These are phyloP conservation scores for Porites rus DNA, from an alignment of 92 coral and sea anemone genomes.

Conservation along the genomic window DNA sequence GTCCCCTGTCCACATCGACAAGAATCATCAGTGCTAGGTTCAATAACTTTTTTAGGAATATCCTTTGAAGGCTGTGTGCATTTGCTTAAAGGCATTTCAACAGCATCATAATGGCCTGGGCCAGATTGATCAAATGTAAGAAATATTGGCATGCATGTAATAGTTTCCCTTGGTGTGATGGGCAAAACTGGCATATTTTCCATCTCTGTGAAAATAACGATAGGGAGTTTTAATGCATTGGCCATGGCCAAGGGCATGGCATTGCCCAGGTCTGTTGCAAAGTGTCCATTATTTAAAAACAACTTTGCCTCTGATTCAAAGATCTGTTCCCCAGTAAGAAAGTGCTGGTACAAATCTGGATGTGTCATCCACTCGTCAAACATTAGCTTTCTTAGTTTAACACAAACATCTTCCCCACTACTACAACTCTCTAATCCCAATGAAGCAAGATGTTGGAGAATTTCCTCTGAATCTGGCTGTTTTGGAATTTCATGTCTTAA, in stretches of 20 bases:
- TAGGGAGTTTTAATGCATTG: conserved; percentile 38
- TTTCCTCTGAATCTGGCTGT: conserved; percentile 36
- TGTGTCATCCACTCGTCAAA: conserved; percentile 51
- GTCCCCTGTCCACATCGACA: conserved; percentile 62
- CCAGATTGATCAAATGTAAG: conserved; percentile 40
- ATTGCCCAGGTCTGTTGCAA: conserved; percentile 52
- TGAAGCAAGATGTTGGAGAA: conserved; percentile 49
- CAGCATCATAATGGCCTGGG: conserved; percentile 57
- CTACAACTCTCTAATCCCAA: conserved; percentile 37
- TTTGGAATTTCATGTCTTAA: conserved; percentile 49
- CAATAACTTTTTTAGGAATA: conserved; percentile 42
- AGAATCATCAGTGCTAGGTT: conserved; percentile 13
- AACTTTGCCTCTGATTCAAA: conserved; percentile 40
- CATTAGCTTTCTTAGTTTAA: conserved; percentile 49
- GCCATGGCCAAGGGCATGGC: conserved; percentile 56
- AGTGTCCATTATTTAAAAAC: conserved; percentile 55
- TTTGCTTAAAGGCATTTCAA: conserved; percentile 53
- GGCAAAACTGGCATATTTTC: conserved; percentile 55
- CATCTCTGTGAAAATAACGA: conserved; percentile 50
- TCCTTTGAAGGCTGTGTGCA: conserved; percentile 37
- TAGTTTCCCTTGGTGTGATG: conserved; percentile 54
- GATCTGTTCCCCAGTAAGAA: conserved; percentile 26
- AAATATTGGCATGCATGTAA: conserved; percentile 49
- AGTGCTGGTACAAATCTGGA: conserved; percentile 36
- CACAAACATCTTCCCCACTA: conserved; percentile 42